A percentile compares a stretch with the other conserved stretches of the same genome.
These are phyloP conservation scores for Hirundichthys speculiger DNA, from an alignment of 2,113 vertebrate species.

Conservation along the genomic window DNA sequence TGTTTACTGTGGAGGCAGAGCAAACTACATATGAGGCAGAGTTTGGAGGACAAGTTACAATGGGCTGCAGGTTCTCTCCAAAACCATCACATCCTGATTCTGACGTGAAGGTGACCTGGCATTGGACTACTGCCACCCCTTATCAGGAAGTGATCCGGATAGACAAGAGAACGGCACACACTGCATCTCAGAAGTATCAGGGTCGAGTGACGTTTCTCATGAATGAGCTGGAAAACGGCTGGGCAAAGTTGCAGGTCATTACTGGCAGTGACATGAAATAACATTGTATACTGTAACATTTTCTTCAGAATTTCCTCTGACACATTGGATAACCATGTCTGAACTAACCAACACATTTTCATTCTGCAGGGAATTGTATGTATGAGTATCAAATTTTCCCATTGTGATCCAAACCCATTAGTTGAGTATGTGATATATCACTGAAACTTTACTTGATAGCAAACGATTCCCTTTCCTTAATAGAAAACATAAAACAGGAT, in stretches of 20 bases:
- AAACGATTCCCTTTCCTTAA: too few relatives aligned
- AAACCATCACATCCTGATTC: slow-evolving; percentile 17
- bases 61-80: slow-evolving; percentile 87
- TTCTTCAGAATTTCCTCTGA: background rate
- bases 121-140: background rate
- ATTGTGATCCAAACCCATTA: background rate
- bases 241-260: slow-evolving; percentile 78
- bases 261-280: background rate
- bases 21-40: slow-evolving; percentile 70
- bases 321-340: background rate
- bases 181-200: slow-evolving; percentile 63
- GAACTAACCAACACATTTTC: background rate
- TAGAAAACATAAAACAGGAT: too few relatives aligned
- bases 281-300: background rate
- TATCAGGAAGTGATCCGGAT: slow-evolving; percentile 72
- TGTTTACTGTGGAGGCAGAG: slow-evolving; percentile 85
- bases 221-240: slow-evolving; percentile 79
- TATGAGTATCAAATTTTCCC: background rate
- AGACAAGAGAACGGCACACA: slow-evolving; percentile 66
- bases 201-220: slow-evolving; percentile 77
- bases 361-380: background rate
- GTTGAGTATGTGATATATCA: background rate
- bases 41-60: slow-evolving; percentile 78
- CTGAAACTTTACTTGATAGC: background rate
- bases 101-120: slow-evolving; percentile 83